A percentile compares a stretch with the other conserved stretches of the same genome.
Conservation (phyloP, 2,888 invertebrate genomes). For the Drosophila monieri region DNA sequence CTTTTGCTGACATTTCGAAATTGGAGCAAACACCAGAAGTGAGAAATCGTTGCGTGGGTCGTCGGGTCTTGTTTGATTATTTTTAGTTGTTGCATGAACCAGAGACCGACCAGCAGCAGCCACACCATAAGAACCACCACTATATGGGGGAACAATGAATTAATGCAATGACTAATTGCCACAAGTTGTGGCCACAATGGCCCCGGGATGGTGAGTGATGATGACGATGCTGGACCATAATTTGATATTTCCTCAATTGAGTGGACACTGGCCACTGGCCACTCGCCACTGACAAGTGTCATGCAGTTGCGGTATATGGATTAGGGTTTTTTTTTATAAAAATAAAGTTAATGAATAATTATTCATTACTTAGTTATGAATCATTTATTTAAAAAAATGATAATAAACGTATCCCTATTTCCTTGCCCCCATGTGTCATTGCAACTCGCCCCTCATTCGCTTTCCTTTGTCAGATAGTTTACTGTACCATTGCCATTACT, state of each 20-base stretch:
- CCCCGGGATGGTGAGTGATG: slow-evolving; percentile 35
- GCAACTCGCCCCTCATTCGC: too few species aligned
- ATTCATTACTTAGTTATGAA: too few species aligned
- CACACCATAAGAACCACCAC: too few species aligned
- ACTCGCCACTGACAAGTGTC: not conserved
- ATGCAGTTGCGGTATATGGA: slow-evolving; percentile 12
- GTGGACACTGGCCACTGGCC: slow-evolving; percentile 36
- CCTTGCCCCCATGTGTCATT: not conserved
- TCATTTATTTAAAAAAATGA: not conserved
- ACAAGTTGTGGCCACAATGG: slow-evolving; percentile 51
- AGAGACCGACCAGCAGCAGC: too few species aligned
- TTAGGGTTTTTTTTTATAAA: not conserved
- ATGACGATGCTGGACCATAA: slow-evolving; percentile 63
- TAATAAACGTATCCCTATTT: not conserved
- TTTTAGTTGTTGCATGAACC: slow-evolving; percentile 64
- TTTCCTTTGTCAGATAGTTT: slow-evolving; percentile 36
- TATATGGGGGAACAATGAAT: slow-evolving; percentile 24
- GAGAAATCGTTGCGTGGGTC: slow-evolving; percentile 73
- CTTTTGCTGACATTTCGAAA: slow-evolving; percentile 63
- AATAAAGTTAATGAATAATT: too few species aligned
- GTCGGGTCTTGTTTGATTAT: slow-evolving; percentile 38
- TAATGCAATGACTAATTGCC: slow-evolving; percentile 63
- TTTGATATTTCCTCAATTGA: slow-evolving; percentile 84
- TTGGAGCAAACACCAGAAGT: slow-evolving; percentile 60
- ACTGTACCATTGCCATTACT: slow-evolving; percentile 11